Base-by-base conservation (phyloP, 2,113 vertebrate species). In the Entelurus aequoreus region DNA sequence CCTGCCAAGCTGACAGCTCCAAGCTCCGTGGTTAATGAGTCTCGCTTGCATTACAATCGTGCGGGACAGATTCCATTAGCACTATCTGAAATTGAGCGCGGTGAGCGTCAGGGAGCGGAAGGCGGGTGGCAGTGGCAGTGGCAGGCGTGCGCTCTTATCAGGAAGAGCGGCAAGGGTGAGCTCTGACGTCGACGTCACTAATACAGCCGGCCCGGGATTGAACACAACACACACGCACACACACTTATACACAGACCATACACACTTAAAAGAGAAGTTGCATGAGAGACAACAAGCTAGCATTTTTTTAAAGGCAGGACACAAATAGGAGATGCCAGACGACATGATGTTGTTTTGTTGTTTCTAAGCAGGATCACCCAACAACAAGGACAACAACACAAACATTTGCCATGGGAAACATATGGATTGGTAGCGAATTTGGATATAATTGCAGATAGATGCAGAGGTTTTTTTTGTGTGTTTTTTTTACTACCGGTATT, bases 21-120 rank as follows among this genome's bases (percentile, higher is more conserved):
- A 93, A 97, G 95, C 95, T 94, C 94, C 95, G 90, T 97, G 91
- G 94, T 94, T 95, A 97, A 97, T 97, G 95, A 96, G 94, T 92
- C 93, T 94, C 92, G 92, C 94, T 95, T 91, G 93, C 92, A 95
- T 96, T 95, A 97, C 95, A 97, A 96, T 96, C 92, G 93, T 83
- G 92, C 93, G 90, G 94, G 94, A 96, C 95, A 97, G 94, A 97
- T 97, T 97, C 94, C 95, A 97, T 96, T 97, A 97, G 93, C 93
- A 88, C 93, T 97, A 97, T 97, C 95, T 95, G 94, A 96, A 95
- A 96, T 94, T 94, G 94, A 96, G 94, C 93, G 90, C 91, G 48
- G 60, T 79, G 75, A 80, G 84, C 75, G 48, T 19, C 16, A 74
- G 77, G 69, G 79, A 85, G 77, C 73, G 71, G 78, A 69, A 68